Percentiles rank a stretch among this genome's conserved stretches.
These are phyloP conservation scores for Zosterops borbonicus DNA, from an alignment of 2,113 vertebrate species.

Conservation along the genomic window DNA sequence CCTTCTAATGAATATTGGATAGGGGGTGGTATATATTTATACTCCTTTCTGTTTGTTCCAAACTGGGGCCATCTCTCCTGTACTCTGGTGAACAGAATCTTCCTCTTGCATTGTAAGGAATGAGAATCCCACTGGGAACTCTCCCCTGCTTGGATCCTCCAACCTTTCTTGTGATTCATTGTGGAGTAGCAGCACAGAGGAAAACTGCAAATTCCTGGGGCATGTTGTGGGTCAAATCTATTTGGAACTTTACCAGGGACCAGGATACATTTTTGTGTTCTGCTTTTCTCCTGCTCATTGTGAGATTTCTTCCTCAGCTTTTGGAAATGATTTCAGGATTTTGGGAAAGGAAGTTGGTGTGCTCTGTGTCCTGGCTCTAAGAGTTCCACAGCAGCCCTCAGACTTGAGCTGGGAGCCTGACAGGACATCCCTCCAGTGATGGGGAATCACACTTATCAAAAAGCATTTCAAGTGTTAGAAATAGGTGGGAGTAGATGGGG, in stretches of 20 bases:
- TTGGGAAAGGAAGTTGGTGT: background rate
- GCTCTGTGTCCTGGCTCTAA: background rate
- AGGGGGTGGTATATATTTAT: background rate
- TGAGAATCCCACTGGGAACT: background rate
- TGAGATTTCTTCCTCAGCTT: background rate
- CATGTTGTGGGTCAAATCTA: background rate
- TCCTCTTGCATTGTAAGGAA: background rate
- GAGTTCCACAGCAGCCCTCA: background rate
- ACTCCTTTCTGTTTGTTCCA: background rate
- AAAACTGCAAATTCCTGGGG: background rate
- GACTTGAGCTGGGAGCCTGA: background rate
- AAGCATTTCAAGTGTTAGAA: background rate
- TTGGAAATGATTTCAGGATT: background rate
- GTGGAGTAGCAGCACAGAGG: background rate
- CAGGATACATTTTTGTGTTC: background rate
- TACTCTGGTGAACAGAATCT: background rate
- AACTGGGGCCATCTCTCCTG: background rate
- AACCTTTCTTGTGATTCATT: background rate
- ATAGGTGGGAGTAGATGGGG: background rate
- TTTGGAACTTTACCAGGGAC: background rate
- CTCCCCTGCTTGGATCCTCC: background rate
- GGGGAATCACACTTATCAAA: background rate
- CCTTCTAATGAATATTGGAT: background rate
- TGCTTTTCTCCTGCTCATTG: background rate
- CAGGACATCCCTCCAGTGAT: background rate